Evolutionary conservation across 2,113 vertebrate genomes (phyloP), one percentile per base, ranked within the genome.

Genomic region (Axis porcinus): DNA sequence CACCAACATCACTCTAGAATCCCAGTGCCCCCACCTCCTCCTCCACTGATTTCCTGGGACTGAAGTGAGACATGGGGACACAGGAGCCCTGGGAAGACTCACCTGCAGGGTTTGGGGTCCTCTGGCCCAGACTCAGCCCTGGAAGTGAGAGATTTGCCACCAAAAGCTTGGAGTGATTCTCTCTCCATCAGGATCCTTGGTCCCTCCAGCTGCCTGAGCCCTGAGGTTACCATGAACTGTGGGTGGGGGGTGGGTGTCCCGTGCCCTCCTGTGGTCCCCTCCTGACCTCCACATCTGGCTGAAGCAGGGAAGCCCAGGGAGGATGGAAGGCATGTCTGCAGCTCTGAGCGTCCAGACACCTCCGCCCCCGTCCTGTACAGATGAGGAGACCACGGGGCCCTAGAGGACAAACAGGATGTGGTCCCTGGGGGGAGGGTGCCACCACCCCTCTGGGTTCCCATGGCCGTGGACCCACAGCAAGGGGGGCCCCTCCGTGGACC

Each of bases 351-450:
- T 1, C 43, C 7, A 45, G 6, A 45, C 43, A 45, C 6, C 0
- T 7, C 43, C 43, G 7, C 43, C 6, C 43, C 43, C 43, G 0
- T 1, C 43, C 43, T 45, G 6, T 45, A 7, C 43, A 45, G 43
- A 7, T 45, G 43, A 45, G 43, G 43, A 45, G 43, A 45, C 6
- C 43, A 45, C 6, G 6, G 43, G 43, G 43, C 43, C 43, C 43
- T 45, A 1, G 43, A 45, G 43, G 43, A 45, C 43, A 1, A 45
- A 45, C 43, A 45, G 43, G 1, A 45, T 45, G 43, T 45, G 43
- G 43, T 45, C 43, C 43, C 43, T 45, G 43, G 6, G 43, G 43
- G 1, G 1, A 4, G 43, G 1, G 1, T 45, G 43, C 43, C 1
- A 1, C 43, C 43, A 7, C 6, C 43, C 43, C 43, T 45, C 7